phyloP scores from a whole-genome alignment of 2,113 vertebrate genomes.

The Lepidothrix coronata region DNA sequence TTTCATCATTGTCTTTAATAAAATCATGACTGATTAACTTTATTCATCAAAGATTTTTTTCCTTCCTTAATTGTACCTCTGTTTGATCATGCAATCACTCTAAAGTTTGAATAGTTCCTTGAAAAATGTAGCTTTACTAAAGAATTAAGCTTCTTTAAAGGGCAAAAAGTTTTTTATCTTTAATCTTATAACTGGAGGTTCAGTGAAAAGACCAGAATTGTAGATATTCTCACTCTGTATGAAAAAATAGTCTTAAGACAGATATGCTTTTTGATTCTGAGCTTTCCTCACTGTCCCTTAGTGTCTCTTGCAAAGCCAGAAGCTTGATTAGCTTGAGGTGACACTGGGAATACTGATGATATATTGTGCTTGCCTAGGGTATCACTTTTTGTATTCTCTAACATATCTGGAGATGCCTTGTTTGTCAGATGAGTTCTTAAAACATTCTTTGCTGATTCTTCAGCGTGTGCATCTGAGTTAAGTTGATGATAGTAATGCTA shows the following conservation, averaged over 20 bases:
- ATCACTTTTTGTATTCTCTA: not conserved
- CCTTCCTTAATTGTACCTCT: not conserved
- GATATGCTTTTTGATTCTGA: not conserved
- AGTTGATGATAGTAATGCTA: not conserved
- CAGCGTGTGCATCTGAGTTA: not conserved
- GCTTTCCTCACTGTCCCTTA: not conserved
- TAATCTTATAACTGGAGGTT: not conserved
- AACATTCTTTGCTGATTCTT: not conserved
- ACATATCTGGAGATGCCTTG: not conserved
- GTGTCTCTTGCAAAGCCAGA: not conserved
- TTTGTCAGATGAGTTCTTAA: not conserved
- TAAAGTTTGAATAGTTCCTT: not conserved
- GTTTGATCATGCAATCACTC: not conserved
- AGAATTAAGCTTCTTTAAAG: not conserved
- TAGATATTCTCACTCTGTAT: not conserved
- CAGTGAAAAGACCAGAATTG: not conserved
- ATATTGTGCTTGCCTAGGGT: not conserved
- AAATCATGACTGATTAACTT: not conserved
- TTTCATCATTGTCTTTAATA: not conserved
- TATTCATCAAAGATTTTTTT: not conserved
- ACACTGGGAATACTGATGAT: constrained; percentile 10
- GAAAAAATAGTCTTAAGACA: not conserved
- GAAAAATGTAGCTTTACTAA: not conserved
- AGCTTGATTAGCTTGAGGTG: not conserved
- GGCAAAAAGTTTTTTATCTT: not conserved